Evolutionary conservation across 2,113 vertebrate genomes (phyloP).

Genomic region (Diphyllodes magnificus): DNA sequence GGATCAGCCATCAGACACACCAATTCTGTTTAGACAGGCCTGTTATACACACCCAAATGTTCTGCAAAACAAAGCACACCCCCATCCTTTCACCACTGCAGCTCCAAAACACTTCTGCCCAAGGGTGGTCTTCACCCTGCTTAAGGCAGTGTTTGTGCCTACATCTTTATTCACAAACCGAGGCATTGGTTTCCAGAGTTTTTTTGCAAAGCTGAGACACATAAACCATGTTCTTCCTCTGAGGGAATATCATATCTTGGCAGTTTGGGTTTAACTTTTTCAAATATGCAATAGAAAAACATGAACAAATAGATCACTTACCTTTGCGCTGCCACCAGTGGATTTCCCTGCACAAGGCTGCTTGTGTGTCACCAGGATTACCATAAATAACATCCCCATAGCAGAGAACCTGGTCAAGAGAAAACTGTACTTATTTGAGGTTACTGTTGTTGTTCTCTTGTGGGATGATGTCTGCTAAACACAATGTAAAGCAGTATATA

Average conservation of each 20-base stretch:
- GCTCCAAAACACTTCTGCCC: constrained; percentile 13
- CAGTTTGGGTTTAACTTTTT: constrained; percentile 1
- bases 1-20: constrained; percentile 33
- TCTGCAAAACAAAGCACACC: constrained; percentile 24
- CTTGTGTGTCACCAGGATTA: not conserved
- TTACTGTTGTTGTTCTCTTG: not conserved
- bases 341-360: not conserved
- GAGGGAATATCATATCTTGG: not conserved
- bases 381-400: not conserved
- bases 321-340: not conserved
- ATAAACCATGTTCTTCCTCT: not conserved
- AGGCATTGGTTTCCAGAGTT: not conserved
- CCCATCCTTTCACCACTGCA: not conserved
- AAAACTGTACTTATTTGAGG: constrained; percentile 14
- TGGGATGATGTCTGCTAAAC: not conserved
- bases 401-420: not conserved
- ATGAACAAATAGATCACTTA: not conserved
- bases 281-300: constrained; percentile 1
- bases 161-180: constrained; percentile 5
- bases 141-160: not conserved
- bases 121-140: constrained; percentile 33
- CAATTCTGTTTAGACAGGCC: constrained; percentile 43
- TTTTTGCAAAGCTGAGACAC: not conserved
- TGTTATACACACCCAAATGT: constrained; percentile 31
- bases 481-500: not conserved